Evolutionary conservation across 2,797 vertebrate species (phyloP).

Genomic region (Psittacula derbiana): DNA sequence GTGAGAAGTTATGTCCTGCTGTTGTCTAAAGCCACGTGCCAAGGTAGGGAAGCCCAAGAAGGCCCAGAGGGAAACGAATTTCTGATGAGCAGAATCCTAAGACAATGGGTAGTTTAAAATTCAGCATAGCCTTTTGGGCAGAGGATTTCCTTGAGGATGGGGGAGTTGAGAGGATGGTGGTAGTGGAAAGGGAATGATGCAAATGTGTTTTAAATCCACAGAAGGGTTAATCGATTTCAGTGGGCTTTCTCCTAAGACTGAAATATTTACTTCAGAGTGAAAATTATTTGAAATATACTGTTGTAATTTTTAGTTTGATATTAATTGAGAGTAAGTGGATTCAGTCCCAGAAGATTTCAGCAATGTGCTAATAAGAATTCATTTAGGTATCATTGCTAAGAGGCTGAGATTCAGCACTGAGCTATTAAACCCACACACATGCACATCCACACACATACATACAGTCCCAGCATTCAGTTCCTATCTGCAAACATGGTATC

Average conservation of each 20-base stretch:
- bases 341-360: not conserved
- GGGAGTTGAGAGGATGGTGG: not conserved
- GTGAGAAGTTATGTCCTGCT: not conserved
- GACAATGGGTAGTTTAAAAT: not conserved
- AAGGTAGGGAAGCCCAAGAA: not conserved
- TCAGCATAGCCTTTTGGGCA: not conserved
- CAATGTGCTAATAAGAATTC: not conserved
- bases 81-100: not conserved
- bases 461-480: not conserved
- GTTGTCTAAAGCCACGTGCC: not conserved
- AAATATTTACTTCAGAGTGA: not conserved
- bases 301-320: conserved; percentile 5
- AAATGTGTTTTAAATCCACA: not conserved
- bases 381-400: not conserved
- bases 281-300: not conserved
- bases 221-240: conserved; percentile 18
- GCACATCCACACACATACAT: not conserved
- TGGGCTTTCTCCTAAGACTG: not conserved
- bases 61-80: not conserved
- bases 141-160: not conserved
- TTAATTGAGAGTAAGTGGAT: conserved; percentile 11
- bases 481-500: not conserved
- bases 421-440: not conserved
- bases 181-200: not conserved
- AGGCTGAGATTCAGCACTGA: not conserved